Percentiles rank a stretch among this genome's conserved stretches.
Conservation (phyloP, 2,888 invertebrate genomes). For the Habrosyne pyritoides region DNA sequence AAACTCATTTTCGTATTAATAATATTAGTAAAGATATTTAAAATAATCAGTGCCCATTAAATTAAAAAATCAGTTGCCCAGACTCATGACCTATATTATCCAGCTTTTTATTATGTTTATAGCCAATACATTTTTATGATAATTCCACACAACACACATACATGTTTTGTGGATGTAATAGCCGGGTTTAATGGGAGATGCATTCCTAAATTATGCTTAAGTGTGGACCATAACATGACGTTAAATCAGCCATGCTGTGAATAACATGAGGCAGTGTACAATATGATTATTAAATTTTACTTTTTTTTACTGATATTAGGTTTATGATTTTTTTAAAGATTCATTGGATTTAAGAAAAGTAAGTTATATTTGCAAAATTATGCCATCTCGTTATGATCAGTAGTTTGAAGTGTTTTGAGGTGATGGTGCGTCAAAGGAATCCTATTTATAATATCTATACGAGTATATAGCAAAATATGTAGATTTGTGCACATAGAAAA, state of each 20-base stretch:
- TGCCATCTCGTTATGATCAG: no score
- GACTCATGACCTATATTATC: not conserved
- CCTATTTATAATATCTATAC: no score
- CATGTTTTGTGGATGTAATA: constrained; percentile 9
- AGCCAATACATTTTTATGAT: constrained; percentile 5
- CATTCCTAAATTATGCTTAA: constrained; percentile 64
- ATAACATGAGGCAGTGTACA: not conserved
- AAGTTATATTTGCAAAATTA: no score
- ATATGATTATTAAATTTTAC: no score
- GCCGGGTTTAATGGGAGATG: constrained; percentile 38
- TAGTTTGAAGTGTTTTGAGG: no score
- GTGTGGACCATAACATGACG: constrained; percentile 45
- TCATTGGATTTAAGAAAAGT: no score
- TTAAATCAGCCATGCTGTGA: constrained; percentile 28
- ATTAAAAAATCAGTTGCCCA: not conserved
- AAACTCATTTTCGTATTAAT: no score
- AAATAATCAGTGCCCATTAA: not conserved
- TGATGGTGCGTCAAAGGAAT: no score
- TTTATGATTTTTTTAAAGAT: no score
- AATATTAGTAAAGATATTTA: not conserved
- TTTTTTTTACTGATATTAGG: no score
- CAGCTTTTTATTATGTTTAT: constrained; percentile 1
- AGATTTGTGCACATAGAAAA: no score
- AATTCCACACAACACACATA: constrained; percentile 5
- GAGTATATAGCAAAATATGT: no score